A percentile compares a stretch with the other conserved stretches of the same genome.
Evolutionary conservation across 1,140 invertebrate genomes (phyloP).

Genomic region (Macrobrachium nipponense): DNA sequence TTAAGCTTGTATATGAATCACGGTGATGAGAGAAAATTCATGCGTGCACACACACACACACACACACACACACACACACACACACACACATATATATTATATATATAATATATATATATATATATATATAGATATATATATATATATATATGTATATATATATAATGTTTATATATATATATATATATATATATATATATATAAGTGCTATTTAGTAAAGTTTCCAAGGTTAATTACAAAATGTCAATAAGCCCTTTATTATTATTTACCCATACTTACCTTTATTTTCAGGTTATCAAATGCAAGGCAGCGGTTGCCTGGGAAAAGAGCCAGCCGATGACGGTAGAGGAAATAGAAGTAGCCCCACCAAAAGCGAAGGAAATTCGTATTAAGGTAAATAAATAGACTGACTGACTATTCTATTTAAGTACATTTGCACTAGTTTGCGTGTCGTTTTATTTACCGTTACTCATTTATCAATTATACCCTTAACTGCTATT

Average conservation of each 20-base stretch:
- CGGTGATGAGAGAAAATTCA: too few relatives aligned
- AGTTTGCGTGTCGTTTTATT: too few relatives aligned
- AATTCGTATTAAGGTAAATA: slow-evolving; percentile 59
- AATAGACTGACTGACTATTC: too few relatives aligned
- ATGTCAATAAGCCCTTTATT: neutral
- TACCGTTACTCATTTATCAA: too few relatives aligned
- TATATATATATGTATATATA: slow-evolving; percentile 2
- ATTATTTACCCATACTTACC: neutral
- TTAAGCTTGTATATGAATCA: too few relatives aligned
- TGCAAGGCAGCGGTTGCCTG: slow-evolving; percentile 94
- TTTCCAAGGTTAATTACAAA: neutral
- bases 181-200: neutral
- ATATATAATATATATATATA: neutral
- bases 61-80: neutral
- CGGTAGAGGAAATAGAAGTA: slow-evolving; percentile 92
- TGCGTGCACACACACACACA: too few relatives aligned
- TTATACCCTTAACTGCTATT: too few relatives aligned
- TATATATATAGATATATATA: slow-evolving; percentile 7
- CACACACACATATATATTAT: too few relatives aligned
- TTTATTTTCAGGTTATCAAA: slow-evolving; percentile 77
- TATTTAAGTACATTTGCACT: too few relatives aligned
- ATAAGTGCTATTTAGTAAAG: neutral
- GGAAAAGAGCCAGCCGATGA: slow-evolving; percentile 87
- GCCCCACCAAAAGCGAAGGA: slow-evolving; percentile 58
- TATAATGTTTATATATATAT: neutral